Evolutionary conservation across 1,140 invertebrate species (phyloP), one percentile per base, ranked within the genome.

Genomic region (Micrasema longulum): DNA sequence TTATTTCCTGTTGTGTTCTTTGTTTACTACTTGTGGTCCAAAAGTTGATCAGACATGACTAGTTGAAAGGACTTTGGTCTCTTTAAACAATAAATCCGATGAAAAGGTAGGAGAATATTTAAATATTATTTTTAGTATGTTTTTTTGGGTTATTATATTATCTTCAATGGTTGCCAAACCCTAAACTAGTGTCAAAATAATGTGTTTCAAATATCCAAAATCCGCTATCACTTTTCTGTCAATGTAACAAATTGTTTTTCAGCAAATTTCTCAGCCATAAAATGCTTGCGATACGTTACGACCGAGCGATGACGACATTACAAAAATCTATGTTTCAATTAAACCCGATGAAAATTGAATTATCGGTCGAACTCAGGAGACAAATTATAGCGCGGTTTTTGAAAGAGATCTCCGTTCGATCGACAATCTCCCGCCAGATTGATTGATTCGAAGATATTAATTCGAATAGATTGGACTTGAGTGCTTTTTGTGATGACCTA

Each of bases 321-420:
- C 1, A 48, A 22, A 16, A 11, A 16, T 2, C 20, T 9, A 35
- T 26, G 50, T 9, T 22, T 31, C 47, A 22, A 53, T 22, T 22
- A 22, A 57, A 60, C 55, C 55, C 9, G 55, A 20, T 60, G 16
- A 41, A 43, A 41, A 41, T 60, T 60, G 55, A 60, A 41, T 60
- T 41, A 60, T 60, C 55, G 55, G 22, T 9, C 22, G 35, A 11
- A 18, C 7, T 20, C 20, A 23, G 36, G 35, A 38, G 55, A 60
- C 55, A 60, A 60, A 60, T 60, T 60, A 38, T 41, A 36, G 55
- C 55, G 55, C 35, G 55, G 11, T 60, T 41, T 60, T 43, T 60
- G 55, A 60, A 60, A 60, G 55, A 60, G 55, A 23, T 22, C 22
- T 41, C 2, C 2, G 3, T 38, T 60, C 7, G 10, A 38, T 55